phyloP scores from a whole-genome alignment of 2,113 vertebrate species.

The Albula goreensis region DNA sequence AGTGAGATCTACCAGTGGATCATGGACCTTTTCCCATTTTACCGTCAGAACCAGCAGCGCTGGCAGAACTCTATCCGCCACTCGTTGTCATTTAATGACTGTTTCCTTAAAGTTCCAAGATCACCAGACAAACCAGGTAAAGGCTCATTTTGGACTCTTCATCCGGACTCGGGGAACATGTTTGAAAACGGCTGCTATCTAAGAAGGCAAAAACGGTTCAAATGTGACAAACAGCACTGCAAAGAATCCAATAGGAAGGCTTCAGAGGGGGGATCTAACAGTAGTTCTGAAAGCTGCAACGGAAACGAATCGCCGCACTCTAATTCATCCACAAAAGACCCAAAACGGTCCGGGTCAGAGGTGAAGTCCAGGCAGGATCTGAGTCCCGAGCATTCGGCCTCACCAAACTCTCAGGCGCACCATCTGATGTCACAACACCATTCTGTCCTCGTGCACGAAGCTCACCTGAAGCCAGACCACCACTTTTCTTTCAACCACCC shows the following conservation, averaged over 20 bases:
- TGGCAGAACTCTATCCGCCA: constrained; percentile 89
- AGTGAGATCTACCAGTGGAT: constrained; percentile 90
- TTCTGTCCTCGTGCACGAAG: constrained; percentile 70
- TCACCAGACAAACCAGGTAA: constrained; percentile 85
- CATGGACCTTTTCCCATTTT: constrained; percentile 88
- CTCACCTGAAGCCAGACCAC: constrained; percentile 82
- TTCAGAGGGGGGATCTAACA: constrained; percentile 41
- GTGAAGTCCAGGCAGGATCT: constrained; percentile 49
- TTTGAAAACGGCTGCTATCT: constrained; percentile 88
- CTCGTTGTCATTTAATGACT: constrained; percentile 88
- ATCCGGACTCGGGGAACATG: constrained; percentile 87
- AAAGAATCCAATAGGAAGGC: constrained; percentile 60
- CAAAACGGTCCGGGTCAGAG: constrained; percentile 63
- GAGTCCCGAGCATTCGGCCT: constrained; percentile 66
- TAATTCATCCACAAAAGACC: constrained; percentile 72
- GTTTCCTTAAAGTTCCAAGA: constrained; percentile 84
- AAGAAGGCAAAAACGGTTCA: constrained; percentile 85
- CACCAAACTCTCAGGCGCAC: constrained; percentile 56
- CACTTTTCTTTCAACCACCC: constrained; percentile 88
- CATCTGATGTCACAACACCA: constrained; percentile 74
- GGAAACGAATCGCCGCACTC: constrained; percentile 67
- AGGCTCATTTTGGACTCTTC: constrained; percentile 86
- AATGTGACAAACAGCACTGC: constrained; percentile 74
- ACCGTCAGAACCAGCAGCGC: constrained; percentile 85
- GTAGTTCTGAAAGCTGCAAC: constrained; percentile 54